Base-by-base conservation (phyloP, 2,888 invertebrate species). In the Meiosimyza platycephala region DNA sequence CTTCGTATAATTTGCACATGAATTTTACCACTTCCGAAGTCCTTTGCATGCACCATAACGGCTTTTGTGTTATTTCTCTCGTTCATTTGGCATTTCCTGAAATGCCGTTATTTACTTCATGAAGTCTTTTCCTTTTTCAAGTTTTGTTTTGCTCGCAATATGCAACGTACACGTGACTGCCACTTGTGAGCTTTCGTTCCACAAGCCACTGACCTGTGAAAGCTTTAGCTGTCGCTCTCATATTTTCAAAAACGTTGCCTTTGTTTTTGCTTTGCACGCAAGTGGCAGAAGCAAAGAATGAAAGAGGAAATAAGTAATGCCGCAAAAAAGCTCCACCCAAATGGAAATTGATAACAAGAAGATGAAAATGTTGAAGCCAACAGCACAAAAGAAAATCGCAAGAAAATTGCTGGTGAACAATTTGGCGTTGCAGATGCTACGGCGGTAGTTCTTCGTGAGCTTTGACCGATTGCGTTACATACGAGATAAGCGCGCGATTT, bases 401-500 rank as follows among this genome's bases (percentile, higher is more conserved):
- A 52, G 22, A 33, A 28, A 60, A 22, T 18, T 22, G 5, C 40
- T 40, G 68, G 48, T 59, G 50, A 59, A 69, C 60, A 50, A 40
- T 50, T 60, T 60, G 33, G 40, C 40, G 9, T 40, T n/a, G 40
- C 33, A 15, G 60, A 60, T 69, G 59, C 69, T 59, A 60, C 28
- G 60, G 50, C 67, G 47, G 63, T 70, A 78, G 78, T 77, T 77
- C 77, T 72, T 78, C 75, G 72, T 72, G 78, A 79, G 79, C 79
- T 79, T 80, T 78, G 75, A 74, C 67, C 75, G 69, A 69, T 28
- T 51, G 69, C 69, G 68, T 59, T 55, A 48, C 67, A 59, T 51
- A 6, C 51, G 15, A 60, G 50, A 13, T 9, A 69, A 28, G 33
- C 59, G 51, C 69, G 47, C n/a, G 12, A 40, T 40, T 15, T 48